These are phyloP conservation scores for Actenoides lindsayi DNA, from an alignment of 2,113 vertebrate species.

Conservation along the genomic window DNA sequence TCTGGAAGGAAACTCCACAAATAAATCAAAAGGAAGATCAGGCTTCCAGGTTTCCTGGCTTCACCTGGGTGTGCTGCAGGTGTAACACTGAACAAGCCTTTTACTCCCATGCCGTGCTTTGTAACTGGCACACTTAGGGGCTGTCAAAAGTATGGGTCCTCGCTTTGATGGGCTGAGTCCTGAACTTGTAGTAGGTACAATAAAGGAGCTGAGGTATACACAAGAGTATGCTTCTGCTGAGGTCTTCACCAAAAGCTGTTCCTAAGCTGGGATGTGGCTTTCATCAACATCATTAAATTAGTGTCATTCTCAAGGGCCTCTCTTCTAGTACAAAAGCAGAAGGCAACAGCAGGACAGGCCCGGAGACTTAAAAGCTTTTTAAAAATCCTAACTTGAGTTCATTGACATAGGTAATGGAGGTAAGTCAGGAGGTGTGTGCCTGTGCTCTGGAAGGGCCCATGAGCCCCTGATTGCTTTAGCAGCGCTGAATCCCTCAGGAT, in stretches of 20 bases:
- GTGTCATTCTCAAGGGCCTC: background rate
- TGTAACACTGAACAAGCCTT: background rate
- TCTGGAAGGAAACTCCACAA: background rate
- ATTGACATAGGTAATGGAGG: background rate
- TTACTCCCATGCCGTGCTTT: background rate
- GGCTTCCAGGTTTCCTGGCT: background rate
- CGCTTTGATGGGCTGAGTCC: background rate
- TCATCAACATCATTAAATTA: background rate
- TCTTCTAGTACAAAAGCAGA: background rate
- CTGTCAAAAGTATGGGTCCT: background rate
- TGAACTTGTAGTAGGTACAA: fast-evolving
- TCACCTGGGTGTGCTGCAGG: background rate
- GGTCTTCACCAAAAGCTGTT: background rate
- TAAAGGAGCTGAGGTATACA: background rate
- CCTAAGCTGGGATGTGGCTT: background rate
- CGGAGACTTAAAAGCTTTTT: background rate
- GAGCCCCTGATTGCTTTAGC: background rate
- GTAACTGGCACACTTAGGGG: background rate
- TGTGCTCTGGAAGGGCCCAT: background rate
- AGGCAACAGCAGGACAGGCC: background rate
- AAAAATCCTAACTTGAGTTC: background rate
- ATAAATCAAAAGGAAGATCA: background rate
- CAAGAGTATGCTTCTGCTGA: fast-evolving
- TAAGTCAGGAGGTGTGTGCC: background rate
- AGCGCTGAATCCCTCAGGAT: background rate